Evolutionary conservation across 2,888 invertebrate species (phyloP).

Genomic region (Trimorus sp.): DNA sequence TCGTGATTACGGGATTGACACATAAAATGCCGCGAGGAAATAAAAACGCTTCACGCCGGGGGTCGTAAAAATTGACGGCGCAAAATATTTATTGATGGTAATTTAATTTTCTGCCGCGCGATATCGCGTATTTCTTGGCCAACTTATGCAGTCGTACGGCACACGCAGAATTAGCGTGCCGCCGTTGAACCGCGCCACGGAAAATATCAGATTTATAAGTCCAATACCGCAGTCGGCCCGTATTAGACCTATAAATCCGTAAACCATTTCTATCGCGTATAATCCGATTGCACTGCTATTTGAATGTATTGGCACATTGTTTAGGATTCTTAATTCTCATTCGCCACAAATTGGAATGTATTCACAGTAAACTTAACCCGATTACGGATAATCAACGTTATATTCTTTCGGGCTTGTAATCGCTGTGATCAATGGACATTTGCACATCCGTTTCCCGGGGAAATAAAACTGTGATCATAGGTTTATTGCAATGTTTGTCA

Average conservation of each 20-base stretch:
- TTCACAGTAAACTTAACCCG: neutral
- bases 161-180: constrained; percentile 40
- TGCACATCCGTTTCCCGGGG: no score
- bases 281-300: constrained; percentile 72
- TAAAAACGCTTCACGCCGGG: constrained; percentile 30
- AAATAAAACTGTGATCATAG: no score
- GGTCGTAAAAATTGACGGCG: constrained; percentile 39
- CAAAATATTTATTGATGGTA: constrained; percentile 51
- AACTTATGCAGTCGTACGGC: constrained; percentile 52
- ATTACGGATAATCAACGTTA: no score
- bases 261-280: constrained; percentile 61
- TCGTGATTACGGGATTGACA: constrained; percentile 44
- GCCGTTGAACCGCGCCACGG: constrained; percentile 40
- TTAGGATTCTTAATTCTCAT: constrained; percentile 32
- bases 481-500: no score
- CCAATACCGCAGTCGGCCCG: constrained; percentile 53
- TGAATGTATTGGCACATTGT: constrained; percentile 61
- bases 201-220: constrained; percentile 71
- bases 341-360: constrained; percentile 15
- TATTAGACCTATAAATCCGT: constrained; percentile 70
- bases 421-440: no score
- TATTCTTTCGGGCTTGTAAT: no score
- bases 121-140: constrained; percentile 26
- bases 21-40: constrained; percentile 37
- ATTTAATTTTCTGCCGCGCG: constrained; percentile 55